Evolutionary conservation across 2,113 vertebrate genomes (phyloP), one percentile per base, ranked within the genome.

Genomic region (Craseonycteris thonglongyai): DNA sequence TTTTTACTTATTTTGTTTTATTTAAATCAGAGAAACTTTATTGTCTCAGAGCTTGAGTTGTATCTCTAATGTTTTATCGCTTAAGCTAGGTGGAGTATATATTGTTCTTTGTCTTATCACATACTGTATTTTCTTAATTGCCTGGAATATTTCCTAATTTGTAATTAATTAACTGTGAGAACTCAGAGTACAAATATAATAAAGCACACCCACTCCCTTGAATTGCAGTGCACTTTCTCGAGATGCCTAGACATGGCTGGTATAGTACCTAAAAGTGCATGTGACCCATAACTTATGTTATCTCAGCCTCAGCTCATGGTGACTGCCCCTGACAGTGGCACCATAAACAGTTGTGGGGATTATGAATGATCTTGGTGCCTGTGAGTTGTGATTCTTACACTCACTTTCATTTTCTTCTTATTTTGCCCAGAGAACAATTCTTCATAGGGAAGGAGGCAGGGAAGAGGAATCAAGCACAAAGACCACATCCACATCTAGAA

Each of bases 341-440:
- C 63, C 90, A 79, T 54, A 56, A 42, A 56, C 24, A 14, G 40
- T 33, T 18, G 49, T 75, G 66, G 49, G 65, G 40, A 40, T 81
- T 35, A 75, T 7, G 4, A 74, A 66, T 19, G 47, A 42, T 59
- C 71, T 47, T 16, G 38, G 33, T 78, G 38, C 19, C 71, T 92
- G 61, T 33, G 68, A 82, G 22, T 42, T 42, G 8, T 54, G 42
- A 61, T 68, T 81, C 59, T 68, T 47, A 24, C 4, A 19, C 7
- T 22, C 59, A 69, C 59, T 95, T 93, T 65, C 33, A 72, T 69
- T 93, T 89, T 72, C 51, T 84, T 78, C 79, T 79, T 84, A 28
- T 84, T 40, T 56, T 71, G 78, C 21, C 42, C 65, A 42, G 7
- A 47, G 56, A 58, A 49, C 78, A 84, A 79, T 65, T 56, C 45